phyloP scores from a whole-genome alignment of 2,113 vertebrate genomes.

The Varanus salvator region DNA sequence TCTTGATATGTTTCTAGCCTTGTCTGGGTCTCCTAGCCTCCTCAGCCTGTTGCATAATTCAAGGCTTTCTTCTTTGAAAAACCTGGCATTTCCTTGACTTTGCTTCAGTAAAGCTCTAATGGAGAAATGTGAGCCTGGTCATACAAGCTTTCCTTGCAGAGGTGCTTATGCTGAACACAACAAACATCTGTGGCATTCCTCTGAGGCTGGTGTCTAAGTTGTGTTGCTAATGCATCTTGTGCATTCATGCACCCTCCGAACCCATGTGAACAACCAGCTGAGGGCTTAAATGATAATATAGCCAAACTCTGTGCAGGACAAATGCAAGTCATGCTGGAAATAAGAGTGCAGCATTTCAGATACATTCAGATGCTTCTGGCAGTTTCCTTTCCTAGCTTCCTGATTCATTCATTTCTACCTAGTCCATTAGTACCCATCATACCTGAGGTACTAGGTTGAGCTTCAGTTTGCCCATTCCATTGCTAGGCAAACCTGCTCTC shows the following conservation, averaged over 20 bases:
- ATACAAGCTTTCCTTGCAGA: not conserved
- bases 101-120: not conserved
- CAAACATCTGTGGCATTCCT: not conserved
- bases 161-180: not conserved
- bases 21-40: too few species aligned
- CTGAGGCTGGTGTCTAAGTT: not conserved
- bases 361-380: not conserved
- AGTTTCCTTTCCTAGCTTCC: not conserved
- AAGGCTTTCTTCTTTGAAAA: constrained; percentile 3
- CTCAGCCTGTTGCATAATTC: constrained; percentile 1
- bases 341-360: not conserved
- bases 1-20: too few species aligned
- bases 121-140: not conserved
- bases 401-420: not conserved
- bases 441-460: not conserved
- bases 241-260: not conserved
- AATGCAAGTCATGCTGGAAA: not conserved
- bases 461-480: not conserved
- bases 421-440: too few species aligned
- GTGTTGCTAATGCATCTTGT: not conserved
- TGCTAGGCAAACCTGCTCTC: not conserved
- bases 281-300: not conserved
- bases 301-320: not conserved
- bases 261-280: not conserved
- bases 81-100: constrained; percentile 3